phyloP scores from a whole-genome alignment of 2,888 invertebrate species.

The Nomada ferruginata region DNA sequence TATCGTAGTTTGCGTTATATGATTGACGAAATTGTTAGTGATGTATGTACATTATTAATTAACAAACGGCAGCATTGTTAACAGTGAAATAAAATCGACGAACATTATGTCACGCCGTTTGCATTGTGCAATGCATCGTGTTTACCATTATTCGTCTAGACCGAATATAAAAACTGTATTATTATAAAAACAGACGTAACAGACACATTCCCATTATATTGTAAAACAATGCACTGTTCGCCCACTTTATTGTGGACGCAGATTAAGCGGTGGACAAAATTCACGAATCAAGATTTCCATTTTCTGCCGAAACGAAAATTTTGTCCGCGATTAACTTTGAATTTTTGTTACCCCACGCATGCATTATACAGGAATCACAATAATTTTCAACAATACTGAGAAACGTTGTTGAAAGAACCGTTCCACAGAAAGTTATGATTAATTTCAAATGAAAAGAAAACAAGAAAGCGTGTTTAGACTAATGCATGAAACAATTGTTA shows the following conservation, averaged over 20 bases:
- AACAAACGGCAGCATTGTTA: slow-evolving; percentile 3
- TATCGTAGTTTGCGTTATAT: slow-evolving; percentile 14
- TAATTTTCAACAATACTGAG: too few species aligned
- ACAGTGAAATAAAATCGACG: slow-evolving; percentile 25
- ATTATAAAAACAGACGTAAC: slow-evolving; percentile 38
- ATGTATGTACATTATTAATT: slow-evolving; percentile 44
- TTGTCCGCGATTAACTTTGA: too few species aligned
- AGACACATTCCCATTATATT: slow-evolving; percentile 49
- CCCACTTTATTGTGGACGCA: slow-evolving; percentile 9
- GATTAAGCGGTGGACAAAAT: slow-evolving; percentile 1
- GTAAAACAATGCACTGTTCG: slow-evolving; percentile 26
- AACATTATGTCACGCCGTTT: slow-evolving; percentile 30
- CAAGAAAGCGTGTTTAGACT: too few species aligned
- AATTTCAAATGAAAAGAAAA: too few species aligned
- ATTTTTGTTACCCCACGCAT: too few species aligned
- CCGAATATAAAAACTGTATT: slow-evolving; percentile 49
- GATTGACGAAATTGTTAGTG: not conserved
- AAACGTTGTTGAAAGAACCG: too few species aligned
- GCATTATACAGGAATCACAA: too few species aligned
- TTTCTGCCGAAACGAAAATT: too few species aligned
- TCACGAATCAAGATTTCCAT: not conserved
- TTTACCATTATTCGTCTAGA: slow-evolving; percentile 47
- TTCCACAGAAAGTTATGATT: too few species aligned
- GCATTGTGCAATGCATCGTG: slow-evolving; percentile 43
- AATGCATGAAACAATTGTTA: too few species aligned